Conservation (phyloP, 30 jellyfish, hydroid and myxozoan genomes). For the Rhopilema esculentum region DNA sequence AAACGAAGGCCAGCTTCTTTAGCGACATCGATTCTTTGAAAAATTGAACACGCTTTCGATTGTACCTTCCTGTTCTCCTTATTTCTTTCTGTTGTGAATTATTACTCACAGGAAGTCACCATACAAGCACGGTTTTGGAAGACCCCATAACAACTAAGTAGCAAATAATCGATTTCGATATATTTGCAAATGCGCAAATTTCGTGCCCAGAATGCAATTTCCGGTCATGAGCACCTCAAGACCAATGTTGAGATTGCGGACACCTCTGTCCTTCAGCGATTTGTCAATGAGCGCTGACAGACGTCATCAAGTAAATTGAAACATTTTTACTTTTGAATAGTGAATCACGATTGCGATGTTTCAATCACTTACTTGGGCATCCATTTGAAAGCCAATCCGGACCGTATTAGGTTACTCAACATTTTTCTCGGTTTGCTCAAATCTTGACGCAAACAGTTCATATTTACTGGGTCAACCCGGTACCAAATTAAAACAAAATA, state of each 20-base stretch:
- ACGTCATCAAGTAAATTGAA: not conserved
- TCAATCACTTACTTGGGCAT: not conserved
- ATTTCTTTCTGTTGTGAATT: not conserved
- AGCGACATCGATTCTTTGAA: not conserved
- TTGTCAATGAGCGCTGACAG: not conserved
- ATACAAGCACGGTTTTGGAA: not conserved
- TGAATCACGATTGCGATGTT: not conserved
- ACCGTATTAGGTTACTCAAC: not conserved
- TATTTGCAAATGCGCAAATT: not conserved
- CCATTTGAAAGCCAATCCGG: not conserved
- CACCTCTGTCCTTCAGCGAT: not conserved
- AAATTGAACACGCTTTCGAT: not conserved
- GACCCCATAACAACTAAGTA: not conserved
- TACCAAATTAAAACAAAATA: not conserved
- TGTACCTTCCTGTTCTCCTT: not conserved
- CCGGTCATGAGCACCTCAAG: not conserved
- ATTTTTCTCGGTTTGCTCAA: not conserved
- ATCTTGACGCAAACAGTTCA: not conserved
- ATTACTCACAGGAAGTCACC: not conserved
- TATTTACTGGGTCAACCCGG: not conserved
- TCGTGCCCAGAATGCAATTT: not conserved
- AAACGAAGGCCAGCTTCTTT: not conserved
- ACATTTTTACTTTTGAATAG: not conserved
- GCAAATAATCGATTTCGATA: too few species aligned
- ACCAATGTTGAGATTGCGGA: not conserved